Evolutionary conservation across 2,888 invertebrate genomes (phyloP), one percentile per base, ranked within the genome.

Genomic region (Gastrophysa polygoni): DNA sequence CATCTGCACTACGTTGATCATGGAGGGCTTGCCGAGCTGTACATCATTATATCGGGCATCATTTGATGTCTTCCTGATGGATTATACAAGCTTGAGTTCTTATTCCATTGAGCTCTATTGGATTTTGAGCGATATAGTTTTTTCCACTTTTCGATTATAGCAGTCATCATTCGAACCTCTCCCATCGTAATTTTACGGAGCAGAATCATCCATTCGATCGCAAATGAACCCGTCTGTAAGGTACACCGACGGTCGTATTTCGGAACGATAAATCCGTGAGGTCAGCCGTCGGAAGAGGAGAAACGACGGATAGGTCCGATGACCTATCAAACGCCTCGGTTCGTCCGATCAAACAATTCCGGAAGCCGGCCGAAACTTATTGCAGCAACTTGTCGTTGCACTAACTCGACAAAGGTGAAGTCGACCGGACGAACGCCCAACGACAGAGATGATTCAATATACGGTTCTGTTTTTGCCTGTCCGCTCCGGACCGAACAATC

Each of bases 271-370:
- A 32, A 32, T 38, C 54, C 58, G 11, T 17, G 55, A 58, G 62
- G 54, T 62, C 58, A 55, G 49, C 54, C 14, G 2, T 57, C 38
- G n/a, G 52, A 57, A 51, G 54, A 44, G 54, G 34, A 58, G 58
- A 62, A 62, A 62, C 58, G 54, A 58, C 47, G 50, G 54, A 55
- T 58, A 62, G 58, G 48, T 62, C 58, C 58, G 43, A 46, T 21
- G 16, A 29, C 32, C 54, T 38, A 52, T 58, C 50, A 55, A 58
- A 58, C 50, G 55, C 49, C 49, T 58, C 54, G 55, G 54, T 62
- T 62, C 58, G 49, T 58, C 49, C 55, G 55, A 62, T 62, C 58
- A 58, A 62, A 62, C 62, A 55, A 62, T 62, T 62, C 32, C 21
- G 47, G 48, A 55, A 62, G 54, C 58, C 54, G 50, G 54, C 55